Evolutionary conservation across 2,113 vertebrate species (phyloP), one percentile per base, ranked within the genome.

Genomic region (Phaethon lepturus): DNA sequence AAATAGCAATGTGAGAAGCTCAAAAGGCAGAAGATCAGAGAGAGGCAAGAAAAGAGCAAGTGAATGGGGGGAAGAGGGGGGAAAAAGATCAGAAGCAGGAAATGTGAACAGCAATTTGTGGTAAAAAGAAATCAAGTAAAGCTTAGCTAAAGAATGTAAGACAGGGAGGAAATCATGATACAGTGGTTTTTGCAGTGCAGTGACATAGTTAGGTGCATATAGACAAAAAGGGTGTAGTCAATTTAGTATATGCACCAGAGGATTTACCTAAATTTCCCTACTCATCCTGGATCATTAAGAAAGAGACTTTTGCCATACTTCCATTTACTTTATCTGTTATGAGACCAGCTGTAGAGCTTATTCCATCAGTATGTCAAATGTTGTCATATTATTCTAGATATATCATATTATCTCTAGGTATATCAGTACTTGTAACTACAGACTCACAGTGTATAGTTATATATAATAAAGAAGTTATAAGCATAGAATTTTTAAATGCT

Each of bases 11-110:
- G 7, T 19, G 20, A 66, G 63, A 90, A 83, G 42, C 67, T 93
- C 58, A 90, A 92, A 96, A 92, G 86, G 31, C 58, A 93, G 74
- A 80, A 85, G 74, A 95, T 90, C 85, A 96, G 82, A 96, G 77
- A 59, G 10, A 91, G 45, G 47, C 56, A 78, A 74, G 69, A 93
- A 94, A 95, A 78, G 77, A 93, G n/a, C 55, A 91, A 85, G 52
- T 28, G 64, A 69, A 76, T 83, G 19, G 11, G 22, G 35, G 4
- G 24, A 7, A 33, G 23, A 13, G 11, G 6, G 3, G 0, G 6
- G 3, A 3, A 18, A 35, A 94, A 84, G 71, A 96, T 93, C 83
- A 94, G 88, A 96, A 93, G 47, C 25, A 93, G 31, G 38, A 95
- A 92, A 80, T 86, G 10, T 66, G 77, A 96, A 88, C 81, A 91